These are phyloP conservation scores for Clarias laeviceps DNA, from an alignment of 2,797 vertebrate species.

Conservation along the genomic window DNA sequence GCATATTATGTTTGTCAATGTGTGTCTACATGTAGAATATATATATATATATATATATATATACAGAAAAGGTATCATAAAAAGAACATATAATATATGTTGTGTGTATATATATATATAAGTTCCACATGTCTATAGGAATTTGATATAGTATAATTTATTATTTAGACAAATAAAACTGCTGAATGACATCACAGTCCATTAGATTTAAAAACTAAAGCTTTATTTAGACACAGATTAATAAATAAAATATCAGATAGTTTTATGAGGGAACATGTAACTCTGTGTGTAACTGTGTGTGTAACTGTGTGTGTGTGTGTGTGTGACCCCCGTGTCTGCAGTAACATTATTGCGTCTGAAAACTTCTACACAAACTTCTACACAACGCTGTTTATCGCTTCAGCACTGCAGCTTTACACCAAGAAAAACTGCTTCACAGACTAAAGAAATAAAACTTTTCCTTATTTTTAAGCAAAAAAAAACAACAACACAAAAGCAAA, in stretches of 20 bases:
- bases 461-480: not conserved
- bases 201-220: not conserved
- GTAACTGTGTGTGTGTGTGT: too few species aligned
- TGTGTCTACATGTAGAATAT: not conserved
- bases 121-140: not conserved
- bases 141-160: not conserved
- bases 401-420: not conserved
- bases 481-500: too few species aligned
- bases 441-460: not conserved
- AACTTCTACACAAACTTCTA: not conserved
- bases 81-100: too few species aligned
- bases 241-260: too few species aligned
- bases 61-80: too few species aligned
- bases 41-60: too few species aligned
- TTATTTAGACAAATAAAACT: not conserved
- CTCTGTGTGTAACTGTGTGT: too few species aligned
- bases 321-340: not conserved
- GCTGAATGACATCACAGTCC: not conserved
- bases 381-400: not conserved
- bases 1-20: not conserved
- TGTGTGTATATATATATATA: too few species aligned
- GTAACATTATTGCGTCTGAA: not conserved
- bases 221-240: not conserved
- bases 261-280: too few species aligned
- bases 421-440: not conserved